Base-by-base conservation (phyloP, 2,888 invertebrate species). In the Drosophila suboccidentalis region DNA sequence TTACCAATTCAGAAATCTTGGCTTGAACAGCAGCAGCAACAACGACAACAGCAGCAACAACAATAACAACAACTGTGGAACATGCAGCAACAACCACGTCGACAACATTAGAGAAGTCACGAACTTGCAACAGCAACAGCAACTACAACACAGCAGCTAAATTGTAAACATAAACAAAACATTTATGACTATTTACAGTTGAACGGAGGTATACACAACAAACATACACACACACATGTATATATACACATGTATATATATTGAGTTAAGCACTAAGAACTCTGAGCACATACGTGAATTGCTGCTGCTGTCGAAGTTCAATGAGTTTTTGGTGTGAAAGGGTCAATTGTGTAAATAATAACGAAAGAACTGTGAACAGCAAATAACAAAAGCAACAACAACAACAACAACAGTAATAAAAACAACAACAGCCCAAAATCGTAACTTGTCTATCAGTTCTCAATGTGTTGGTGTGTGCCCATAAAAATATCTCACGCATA, bases 131-230 rank as follows among this genome's bases (percentile, higher is more conserved):
- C 71, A 61, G 69, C 74, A 70, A 69, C 58, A 72, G 58, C 77
- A 72, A 75, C 80, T 71, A 68, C 77, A 80, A 55, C 55, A 70
- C 82, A 84, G 78, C 78, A 85, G 82, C 85, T 85, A 85, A 82
- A 86, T 77, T 82, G 82, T 82, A 83, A 83, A 86, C 86, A 87
- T 86, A 88, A 87, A 87, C 86, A 87, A 86, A 86, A 83, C 86
- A 88, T 87, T 87, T 87, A 87, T 87, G 86, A 87, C 83, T 86
- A 85, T 86, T 87, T 81, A 86, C 86, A 85, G 87, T 87, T 87
- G 81, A 83, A 72, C 71, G 66, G 36, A 77, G 73, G 69, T 72
- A 38, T 64, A 41, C 61, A 57, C 63, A 70, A 64, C 19, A 51
- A 22, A 44, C 47, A 43, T 32, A 57, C 15, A 58, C 29, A 50